These are phyloP conservation scores for Mormyrus hasselquistii DNA, from an alignment of 2,797 vertebrate genomes.

Conservation along the genomic window DNA sequence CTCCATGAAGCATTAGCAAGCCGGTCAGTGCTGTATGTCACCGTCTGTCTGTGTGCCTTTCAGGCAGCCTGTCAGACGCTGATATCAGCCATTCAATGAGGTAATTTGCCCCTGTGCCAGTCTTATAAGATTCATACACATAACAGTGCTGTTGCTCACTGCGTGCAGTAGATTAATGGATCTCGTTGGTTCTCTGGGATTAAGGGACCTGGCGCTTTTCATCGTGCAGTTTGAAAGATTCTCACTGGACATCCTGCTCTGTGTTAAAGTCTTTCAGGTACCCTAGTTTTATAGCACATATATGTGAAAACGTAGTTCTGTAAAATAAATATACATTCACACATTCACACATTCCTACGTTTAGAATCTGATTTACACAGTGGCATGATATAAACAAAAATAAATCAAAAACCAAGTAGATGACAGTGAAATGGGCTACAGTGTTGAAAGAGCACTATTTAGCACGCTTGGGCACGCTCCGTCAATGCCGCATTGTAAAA, in stretches of 20 bases:
- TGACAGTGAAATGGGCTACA: not conserved
- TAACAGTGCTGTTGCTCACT: not conserved
- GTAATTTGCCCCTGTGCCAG: not conserved
- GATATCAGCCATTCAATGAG: slow-evolving; percentile 3
- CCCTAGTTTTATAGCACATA: not conserved
- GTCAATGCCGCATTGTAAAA: not conserved
- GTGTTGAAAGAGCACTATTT: not conserved
- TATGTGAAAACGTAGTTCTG: not conserved
- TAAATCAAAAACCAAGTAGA: not conserved
- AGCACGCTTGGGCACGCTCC: not conserved
- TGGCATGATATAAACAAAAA: not conserved
- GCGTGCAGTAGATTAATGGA: not conserved
- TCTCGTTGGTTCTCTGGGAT: not conserved
- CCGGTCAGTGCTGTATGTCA: not conserved
- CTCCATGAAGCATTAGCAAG: not conserved
- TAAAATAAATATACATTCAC: not conserved
- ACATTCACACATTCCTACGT: not conserved
- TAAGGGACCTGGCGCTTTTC: not conserved
- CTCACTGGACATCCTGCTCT: not conserved
- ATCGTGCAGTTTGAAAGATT: not conserved
- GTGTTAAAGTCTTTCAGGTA: not conserved
- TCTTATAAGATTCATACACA: not conserved
- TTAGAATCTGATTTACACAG: not conserved
- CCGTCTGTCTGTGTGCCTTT: not conserved
- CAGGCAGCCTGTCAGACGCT: not conserved